These are phyloP conservation scores for Hydrotaea diabolus DNA, from an alignment of 2,888 invertebrate species.

Conservation along the genomic window DNA sequence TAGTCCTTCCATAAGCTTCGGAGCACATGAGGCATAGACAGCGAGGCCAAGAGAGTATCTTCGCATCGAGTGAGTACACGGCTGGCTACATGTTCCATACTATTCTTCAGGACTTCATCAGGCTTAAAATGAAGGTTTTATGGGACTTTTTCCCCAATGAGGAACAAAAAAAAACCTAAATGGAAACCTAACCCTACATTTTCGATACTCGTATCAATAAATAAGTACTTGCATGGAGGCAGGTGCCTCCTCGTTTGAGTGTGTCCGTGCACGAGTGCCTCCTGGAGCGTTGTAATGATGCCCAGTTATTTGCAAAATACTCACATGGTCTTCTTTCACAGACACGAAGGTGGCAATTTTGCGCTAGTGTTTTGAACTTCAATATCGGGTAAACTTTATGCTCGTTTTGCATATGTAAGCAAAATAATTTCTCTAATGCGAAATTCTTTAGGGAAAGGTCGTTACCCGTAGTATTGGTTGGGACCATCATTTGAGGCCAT, in stretches of 20 bases:
- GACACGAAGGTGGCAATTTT: slow-evolving; percentile 8
- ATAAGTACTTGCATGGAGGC: neutral
- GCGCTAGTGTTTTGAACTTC: neutral
- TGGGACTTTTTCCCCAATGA: neutral
- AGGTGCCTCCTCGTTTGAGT: neutral
- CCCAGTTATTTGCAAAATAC: neutral
- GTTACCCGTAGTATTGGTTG: neutral
- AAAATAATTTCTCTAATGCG: slow-evolving; percentile 23
- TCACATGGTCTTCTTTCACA: neutral
- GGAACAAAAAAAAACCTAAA: neutral
- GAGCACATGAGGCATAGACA: slow-evolving; percentile 14
- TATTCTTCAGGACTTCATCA: slow-evolving; percentile 5
- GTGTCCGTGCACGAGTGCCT: neutral
- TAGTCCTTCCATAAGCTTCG: slow-evolving; percentile 16
- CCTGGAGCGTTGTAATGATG: neutral
- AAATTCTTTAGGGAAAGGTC: slow-evolving; percentile 18
- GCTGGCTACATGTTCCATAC: neutral
- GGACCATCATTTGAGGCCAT: slow-evolving; percentile 42
- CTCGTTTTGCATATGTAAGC: neutral
- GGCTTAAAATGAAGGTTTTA: slow-evolving; percentile 41
- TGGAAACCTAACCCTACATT: too few species aligned
- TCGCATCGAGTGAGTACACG: neutral
- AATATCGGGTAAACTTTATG: slow-evolving; percentile 11
- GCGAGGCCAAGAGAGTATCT: neutral
- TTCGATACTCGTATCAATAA: too few species aligned